These are phyloP conservation scores for Bombus fervidus DNA, from an alignment of 1,140 invertebrate species.

Conservation along the genomic window DNA sequence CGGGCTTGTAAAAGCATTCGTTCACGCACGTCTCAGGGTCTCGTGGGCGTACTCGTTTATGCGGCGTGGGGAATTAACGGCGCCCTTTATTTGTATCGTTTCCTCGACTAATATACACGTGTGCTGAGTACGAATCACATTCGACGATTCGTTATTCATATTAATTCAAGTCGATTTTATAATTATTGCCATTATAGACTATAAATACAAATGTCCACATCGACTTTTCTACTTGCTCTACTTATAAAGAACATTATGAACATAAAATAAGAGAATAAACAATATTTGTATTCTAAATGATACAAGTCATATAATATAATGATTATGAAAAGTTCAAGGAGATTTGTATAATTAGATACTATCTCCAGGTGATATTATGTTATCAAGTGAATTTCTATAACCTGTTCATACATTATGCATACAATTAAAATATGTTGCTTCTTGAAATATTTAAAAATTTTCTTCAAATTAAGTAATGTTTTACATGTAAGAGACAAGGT, in stretches of 20 bases:
- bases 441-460: neutral
- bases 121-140: too few species aligned
- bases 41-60: conserved; percentile 62
- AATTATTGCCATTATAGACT: neutral
- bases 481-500: neutral
- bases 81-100: conserved; percentile 18
- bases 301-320: neutral
- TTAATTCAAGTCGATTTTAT: neutral
- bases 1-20: conserved; percentile 48
- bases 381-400: neutral
- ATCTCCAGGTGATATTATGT: neutral
- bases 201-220: neutral
- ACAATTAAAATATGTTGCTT: neutral
- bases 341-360: neutral
- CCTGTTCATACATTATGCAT: neutral
- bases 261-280: neutral
- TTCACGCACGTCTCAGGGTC: conserved; percentile 48
- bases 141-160: neutral
- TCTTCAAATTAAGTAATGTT: neutral
- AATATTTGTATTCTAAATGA: neutral
- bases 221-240: neutral
- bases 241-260: neutral
- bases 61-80: conserved; percentile 43
- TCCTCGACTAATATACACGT: neutral
- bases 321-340: too few species aligned